Conservation (phyloP, 2,888 invertebrate species). For the Caenorhabditis auriculariae region DNA sequence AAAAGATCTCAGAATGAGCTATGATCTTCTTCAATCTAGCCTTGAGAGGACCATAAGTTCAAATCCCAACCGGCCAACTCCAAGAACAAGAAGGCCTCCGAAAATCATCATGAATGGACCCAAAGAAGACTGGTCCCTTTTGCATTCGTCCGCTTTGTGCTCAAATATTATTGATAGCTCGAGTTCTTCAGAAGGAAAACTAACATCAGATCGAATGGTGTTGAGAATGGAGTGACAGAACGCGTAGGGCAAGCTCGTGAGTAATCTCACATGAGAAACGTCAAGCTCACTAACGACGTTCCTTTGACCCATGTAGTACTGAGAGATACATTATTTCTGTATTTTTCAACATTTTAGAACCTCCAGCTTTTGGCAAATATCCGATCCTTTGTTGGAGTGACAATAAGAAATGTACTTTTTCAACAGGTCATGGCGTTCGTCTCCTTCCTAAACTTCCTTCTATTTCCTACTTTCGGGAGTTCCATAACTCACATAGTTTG, state of each 20-base stretch:
- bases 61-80: slow-evolving; percentile 47
- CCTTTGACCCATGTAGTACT: background rate
- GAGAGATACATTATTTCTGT: background rate
- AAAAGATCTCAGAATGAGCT: too few species aligned
- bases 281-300: slow-evolving; percentile 14
- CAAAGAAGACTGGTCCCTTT: slow-evolving; percentile 38
- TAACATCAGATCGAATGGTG: slow-evolving; percentile 29
- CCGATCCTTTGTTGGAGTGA: slow-evolving; percentile 12
- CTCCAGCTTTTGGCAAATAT: slow-evolving; percentile 21
- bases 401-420: slow-evolving; percentile 26
- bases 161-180: slow-evolving; percentile 13
- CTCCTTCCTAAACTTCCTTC: slow-evolving; percentile 13
- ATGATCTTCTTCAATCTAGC: too few species aligned
- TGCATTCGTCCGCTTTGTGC: slow-evolving; percentile 36
- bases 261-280: slow-evolving; percentile 31
- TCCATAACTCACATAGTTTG: slow-evolving; percentile 15
- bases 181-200: too few species aligned
- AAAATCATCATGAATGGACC: slow-evolving; percentile 62
- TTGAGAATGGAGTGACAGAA: slow-evolving; percentile 55
- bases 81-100: slow-evolving; percentile 59
- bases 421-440: slow-evolving; percentile 13
- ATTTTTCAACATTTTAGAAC: background rate
- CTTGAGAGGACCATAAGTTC: too few species aligned
- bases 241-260: slow-evolving; percentile 49
- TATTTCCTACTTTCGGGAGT: background rate